Base-by-base conservation (phyloP, 2,797 vertebrate genomes). In the Semaprochilodus insignis region DNA sequence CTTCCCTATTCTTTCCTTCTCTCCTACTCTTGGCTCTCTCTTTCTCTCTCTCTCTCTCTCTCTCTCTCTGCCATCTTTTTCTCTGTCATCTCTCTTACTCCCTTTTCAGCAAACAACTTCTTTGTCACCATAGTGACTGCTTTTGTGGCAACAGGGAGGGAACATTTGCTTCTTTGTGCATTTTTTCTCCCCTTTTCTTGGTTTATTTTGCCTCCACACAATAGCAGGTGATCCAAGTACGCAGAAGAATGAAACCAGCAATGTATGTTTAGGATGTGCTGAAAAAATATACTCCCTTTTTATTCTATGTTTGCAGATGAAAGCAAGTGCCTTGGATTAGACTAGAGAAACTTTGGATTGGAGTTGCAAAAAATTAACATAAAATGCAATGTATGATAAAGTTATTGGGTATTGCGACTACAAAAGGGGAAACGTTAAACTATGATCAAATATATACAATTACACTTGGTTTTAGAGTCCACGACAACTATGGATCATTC, bases 71-170 rank as follows among this genome's bases (percentile, higher is more conserved):
- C 25, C 25, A 40, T 63, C 34, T 7, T 55, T 54, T 81, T 70
- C 70, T 25, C 52, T 40, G 71, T 80, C 48, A 62, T 77, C 57
- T 83, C 48, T 60, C 44, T 75, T 36, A 15, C 62, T 77, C n/a
- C 67, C 25, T 80, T 83, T 80, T 75, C 36, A 75, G 72, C 77
- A 75, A 80, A 83, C 76, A 77, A 74, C 77, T 79, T 4, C 52
- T 76, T 76, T 69, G 81, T 88, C 78, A 81, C 82, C 85, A 88
- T 86, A 80, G 87, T 25, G 85, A 88, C 87, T 83, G 80, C 63
- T 82, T 84, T 83, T 75, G 60, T 72, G 66, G 82, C 80, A 77
- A 80, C 36, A 78, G 73, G 44, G 63, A 84, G 77, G 73, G 69
- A 84, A 82, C 36, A 75, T 77, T 54, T 40, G 52, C 19, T 74